Conservation (phyloP, 2,113 vertebrate genomes). For the Fulmarus glacialis region DNA sequence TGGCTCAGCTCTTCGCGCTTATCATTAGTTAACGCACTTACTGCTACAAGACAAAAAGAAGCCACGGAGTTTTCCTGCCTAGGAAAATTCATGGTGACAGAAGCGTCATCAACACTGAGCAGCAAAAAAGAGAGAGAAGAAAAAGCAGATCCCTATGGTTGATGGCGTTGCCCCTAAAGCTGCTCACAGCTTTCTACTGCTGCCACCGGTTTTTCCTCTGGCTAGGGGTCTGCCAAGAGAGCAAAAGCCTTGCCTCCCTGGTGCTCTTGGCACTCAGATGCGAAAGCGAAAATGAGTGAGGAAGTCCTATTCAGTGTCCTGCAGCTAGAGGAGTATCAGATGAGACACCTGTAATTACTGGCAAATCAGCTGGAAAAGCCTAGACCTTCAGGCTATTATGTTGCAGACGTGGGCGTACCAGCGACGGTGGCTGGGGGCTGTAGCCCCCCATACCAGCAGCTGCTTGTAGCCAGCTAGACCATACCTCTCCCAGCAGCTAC, state of each 20-base stretch:
- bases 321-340: neutral
- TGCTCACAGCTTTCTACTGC: neutral
- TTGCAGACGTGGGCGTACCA: neutral
- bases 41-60: neutral
- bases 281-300: neutral
- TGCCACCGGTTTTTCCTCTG: neutral
- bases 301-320: too few species aligned
- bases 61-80: neutral
- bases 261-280: accelerated
- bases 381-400: neutral
- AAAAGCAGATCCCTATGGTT: neutral
- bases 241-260: neutral
- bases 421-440: accelerated
- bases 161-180: neutral
- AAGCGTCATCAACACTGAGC: neutral
- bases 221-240: neutral
- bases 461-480: neutral
- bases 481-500: neutral
- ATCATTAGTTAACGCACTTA: neutral
- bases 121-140: neutral
- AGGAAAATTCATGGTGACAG: neutral
- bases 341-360: neutral
- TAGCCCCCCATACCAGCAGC: neutral
- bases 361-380: neutral
- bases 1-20: neutral